phyloP scores from a whole-genome alignment of 2,797 vertebrate genomes.

The Momotus momota region DNA sequence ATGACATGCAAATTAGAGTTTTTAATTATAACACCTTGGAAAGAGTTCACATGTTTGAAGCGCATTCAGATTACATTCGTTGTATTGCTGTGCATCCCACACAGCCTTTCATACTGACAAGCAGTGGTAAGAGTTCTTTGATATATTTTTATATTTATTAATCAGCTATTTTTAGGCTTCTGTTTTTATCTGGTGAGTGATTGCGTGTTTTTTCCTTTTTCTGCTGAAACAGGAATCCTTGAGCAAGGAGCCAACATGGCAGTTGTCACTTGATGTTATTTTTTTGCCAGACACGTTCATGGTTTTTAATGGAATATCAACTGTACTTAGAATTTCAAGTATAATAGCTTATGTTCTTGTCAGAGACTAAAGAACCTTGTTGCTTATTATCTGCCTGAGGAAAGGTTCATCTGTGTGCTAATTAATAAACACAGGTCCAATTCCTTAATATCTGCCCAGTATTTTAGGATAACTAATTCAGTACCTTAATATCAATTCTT shows the following conservation, averaged over 20 bases:
- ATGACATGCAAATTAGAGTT: conserved; percentile 98
- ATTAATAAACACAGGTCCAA: background rate
- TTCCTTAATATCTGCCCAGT: background rate
- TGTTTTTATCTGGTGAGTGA: background rate
- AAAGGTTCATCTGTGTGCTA: background rate
- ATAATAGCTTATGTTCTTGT: background rate
- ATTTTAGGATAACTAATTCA: background rate
- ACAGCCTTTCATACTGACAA: conserved; percentile 97
- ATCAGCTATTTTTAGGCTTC: background rate
- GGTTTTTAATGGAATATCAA: background rate
- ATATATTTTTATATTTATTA: background rate
- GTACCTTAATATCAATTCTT: background rate
- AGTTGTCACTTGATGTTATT: background rate
- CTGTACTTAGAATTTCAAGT: background rate
- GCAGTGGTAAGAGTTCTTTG: conserved; percentile 87
- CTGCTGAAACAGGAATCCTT: background rate
- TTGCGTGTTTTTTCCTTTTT: background rate
- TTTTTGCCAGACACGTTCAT: background rate
- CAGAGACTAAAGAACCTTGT: background rate
- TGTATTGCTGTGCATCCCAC: conserved; percentile 98
- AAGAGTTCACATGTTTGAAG: conserved; percentile 98
- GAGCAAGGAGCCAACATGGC: background rate
- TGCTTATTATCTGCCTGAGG: background rate
- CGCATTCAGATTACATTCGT: conserved; percentile 97
- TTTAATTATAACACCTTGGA: conserved; percentile 99